Conservation (phyloP, 2,888 invertebrate genomes). For the Pherbina coryleti region DNA sequence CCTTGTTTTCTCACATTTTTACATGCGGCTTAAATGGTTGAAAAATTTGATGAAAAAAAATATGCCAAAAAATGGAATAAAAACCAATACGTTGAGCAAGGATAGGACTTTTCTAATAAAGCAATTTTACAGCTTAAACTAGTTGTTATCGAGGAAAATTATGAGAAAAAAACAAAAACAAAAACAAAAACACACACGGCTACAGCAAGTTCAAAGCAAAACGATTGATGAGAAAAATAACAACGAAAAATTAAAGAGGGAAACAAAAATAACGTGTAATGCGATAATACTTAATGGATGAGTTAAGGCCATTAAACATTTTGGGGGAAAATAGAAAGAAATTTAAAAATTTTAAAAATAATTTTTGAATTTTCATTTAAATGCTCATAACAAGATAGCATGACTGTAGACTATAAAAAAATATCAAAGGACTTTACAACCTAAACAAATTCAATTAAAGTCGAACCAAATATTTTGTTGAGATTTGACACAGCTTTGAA, state of each 20-base stretch:
- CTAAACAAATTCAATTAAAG: too few relatives aligned
- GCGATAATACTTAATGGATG: background rate
- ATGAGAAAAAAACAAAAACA: background rate
- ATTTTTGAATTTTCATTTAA: too few relatives aligned
- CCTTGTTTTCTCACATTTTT: background rate
- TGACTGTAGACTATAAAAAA: too few relatives aligned
- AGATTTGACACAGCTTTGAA: too few relatives aligned
- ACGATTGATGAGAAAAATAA: background rate
- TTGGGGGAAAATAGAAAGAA: too few relatives aligned
- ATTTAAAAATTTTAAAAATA: too few relatives aligned
- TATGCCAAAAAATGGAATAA: background rate
- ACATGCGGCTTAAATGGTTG: background rate
- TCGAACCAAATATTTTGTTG: too few relatives aligned
- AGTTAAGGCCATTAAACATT: too few relatives aligned
- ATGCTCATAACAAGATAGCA: too few relatives aligned
- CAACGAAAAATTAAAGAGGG: background rate
- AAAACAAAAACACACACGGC: background rate
- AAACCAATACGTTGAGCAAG: background rate
- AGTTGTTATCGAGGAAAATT: slow-evolving; percentile 21
- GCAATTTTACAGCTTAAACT: slow-evolving; percentile 19
- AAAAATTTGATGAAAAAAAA: background rate
- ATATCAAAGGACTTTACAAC: too few relatives aligned
- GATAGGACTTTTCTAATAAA: slow-evolving; percentile 24
- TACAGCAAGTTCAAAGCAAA: slow-evolving; percentile 2
- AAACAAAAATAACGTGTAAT: background rate